Evolutionary conservation across 2,888 invertebrate species (phyloP).

Genomic region (Phania funesta): DNA sequence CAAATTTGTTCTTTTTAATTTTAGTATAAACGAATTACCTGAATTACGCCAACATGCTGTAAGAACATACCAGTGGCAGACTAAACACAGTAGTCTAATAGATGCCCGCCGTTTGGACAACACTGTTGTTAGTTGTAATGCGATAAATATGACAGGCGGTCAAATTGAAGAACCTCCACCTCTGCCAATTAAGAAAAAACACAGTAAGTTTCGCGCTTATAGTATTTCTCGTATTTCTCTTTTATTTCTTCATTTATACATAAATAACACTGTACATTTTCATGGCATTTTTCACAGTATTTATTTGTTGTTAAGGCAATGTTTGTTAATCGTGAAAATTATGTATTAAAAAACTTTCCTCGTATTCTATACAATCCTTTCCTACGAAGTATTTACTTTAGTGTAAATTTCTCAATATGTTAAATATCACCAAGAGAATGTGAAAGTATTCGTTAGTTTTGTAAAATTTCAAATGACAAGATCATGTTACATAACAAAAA

Average conservation of each 20-base stretch:
- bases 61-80: constrained; percentile 77
- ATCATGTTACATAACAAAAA: too few relatives aligned
- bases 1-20: background rate
- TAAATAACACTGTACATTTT: constrained; percentile 58
- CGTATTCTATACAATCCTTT: too few relatives aligned
- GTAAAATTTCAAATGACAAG: too few relatives aligned
- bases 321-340: too few relatives aligned
- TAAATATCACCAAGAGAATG: too few relatives aligned
- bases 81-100: constrained; percentile 80
- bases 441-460: too few relatives aligned
- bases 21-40: constrained; percentile 79
- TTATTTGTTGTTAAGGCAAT: background rate
- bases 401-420: too few relatives aligned
- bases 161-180: constrained; percentile 90
- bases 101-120: constrained; percentile 72
- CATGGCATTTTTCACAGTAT: constrained; percentile 11
- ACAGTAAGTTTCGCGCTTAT: constrained; percentile 87
- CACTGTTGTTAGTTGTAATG: constrained; percentile 71
- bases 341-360: too few relatives aligned
- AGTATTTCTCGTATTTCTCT: background rate
- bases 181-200: constrained; percentile 94
- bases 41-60: constrained; percentile 75
- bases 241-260: constrained; percentile 6
- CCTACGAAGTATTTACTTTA: too few relatives aligned
- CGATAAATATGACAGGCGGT: constrained; percentile 70